Evolutionary conservation across 1,140 invertebrate genomes (phyloP), one percentile per base, ranked within the genome.

Genomic region (Cardiocondyla obscurior): DNA sequence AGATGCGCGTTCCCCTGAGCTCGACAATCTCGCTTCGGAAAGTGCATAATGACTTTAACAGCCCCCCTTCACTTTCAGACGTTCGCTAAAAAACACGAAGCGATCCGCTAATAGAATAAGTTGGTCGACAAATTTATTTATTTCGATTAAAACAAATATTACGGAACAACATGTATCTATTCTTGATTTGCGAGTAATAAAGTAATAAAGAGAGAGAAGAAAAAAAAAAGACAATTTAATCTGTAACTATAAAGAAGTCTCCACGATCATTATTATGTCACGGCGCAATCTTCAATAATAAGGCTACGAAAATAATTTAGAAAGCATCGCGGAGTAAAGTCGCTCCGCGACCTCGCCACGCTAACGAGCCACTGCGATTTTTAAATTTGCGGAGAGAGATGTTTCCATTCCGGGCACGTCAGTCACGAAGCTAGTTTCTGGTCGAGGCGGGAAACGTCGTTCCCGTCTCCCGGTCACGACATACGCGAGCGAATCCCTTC

Each of bases 321-420:
- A 39, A 55, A 69, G 22, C 14, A 46, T 77, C 74, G 22, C 22
- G 30, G n/a, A 55, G 44, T 14, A 46, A 53, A 44, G 1, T 25
- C 22, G 16, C 46, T 46, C 28, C 46, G n/a, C n/a, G n/a, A n/a
- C n/a, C 28, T 10, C 12, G 30, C 33, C 28, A 39, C 14, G 14
- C 62, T 79, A 79, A 77, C 74, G 22, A 79, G 62, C 7, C 44
- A 6, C 25, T 10, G 60, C 42, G 44, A 77, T 39, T 79, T 69
- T 19, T 69, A 67, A 79, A 67, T 53, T n/a, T 46, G 22, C 62
- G 8, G 22, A 4, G 30, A 64, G 30, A 53, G 74, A 69, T 16
- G 74, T 79, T 53, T 67, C 36, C 49, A 69, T 67, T 64, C 74
- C 62, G n/a, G 8, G 62, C 62, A 67, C 74, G 74, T 42, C 62